Conservation (phyloP, 2,797 vertebrate genomes). For the Acridotheres tristis region DNA sequence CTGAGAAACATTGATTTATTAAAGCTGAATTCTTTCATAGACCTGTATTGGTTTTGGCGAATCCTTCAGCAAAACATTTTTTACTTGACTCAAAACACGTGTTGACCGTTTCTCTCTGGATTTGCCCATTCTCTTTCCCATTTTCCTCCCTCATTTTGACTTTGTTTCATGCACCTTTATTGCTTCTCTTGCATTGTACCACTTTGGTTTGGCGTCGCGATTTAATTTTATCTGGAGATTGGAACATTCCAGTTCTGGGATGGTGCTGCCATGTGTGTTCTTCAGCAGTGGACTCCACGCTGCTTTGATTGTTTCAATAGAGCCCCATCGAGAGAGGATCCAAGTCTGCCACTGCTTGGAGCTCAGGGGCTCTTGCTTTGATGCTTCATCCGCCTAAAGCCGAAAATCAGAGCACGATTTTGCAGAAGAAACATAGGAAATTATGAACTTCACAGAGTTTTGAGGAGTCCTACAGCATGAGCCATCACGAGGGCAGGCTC, state of each 20-base stretch:
- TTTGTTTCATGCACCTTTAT: not conserved
- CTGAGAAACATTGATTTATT: not conserved
- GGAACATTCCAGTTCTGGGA: not conserved
- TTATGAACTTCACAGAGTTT: not conserved
- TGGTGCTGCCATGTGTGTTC: not conserved
- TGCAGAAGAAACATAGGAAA: not conserved
- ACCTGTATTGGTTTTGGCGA: constrained; percentile 1
- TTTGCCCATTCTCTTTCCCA: not conserved
- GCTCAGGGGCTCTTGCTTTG: not conserved
- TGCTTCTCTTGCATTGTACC: not conserved
- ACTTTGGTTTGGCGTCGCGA: not conserved
- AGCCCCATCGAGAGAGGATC: not conserved
- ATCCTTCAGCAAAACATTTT: not conserved
- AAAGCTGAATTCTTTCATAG: not conserved
- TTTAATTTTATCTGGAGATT: not conserved
- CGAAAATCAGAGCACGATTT: not conserved
- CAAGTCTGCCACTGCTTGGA: not conserved
- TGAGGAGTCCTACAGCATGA: accelerated
- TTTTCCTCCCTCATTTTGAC: not conserved
- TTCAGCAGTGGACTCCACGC: not conserved
- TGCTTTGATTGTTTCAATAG: not conserved
- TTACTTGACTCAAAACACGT: constrained; percentile 10
- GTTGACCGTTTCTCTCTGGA: not conserved
- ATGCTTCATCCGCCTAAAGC: not conserved
- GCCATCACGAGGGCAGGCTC: not conserved